Conservation (phyloP, 2,113 vertebrate genomes). For the Triplophysa tibetana region DNA sequence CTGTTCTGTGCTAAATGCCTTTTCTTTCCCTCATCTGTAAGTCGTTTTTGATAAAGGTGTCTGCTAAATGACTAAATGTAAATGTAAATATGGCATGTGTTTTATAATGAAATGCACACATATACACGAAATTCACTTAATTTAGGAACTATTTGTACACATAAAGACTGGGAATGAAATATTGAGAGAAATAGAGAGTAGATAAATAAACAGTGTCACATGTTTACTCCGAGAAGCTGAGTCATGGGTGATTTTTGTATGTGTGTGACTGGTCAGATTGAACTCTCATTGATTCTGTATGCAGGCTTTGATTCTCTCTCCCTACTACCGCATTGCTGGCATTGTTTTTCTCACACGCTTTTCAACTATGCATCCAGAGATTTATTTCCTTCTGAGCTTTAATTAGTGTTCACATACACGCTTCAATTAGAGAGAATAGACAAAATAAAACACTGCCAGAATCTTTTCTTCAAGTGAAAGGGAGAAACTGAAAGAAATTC, state of each 20-base stretch:
- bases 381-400: constrained; percentile 30
- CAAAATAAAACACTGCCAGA: constrained; percentile 11
- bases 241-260: constrained; percentile 1
- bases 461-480: constrained; percentile 12
- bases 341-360: constrained; percentile 25
- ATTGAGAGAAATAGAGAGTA: background rate
- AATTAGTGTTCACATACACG: constrained; percentile 37
- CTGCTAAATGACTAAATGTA: no score
- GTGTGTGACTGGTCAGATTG: background rate
- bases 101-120: background rate
- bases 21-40: background rate
- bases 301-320: constrained; percentile 1
- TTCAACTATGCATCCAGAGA: constrained; percentile 23
- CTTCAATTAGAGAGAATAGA: constrained; percentile 36
- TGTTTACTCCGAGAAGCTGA: background rate
- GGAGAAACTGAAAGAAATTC: background rate
- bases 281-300: constrained; percentile 17
- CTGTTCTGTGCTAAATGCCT: background rate
- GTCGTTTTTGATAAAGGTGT: no score
- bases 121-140: constrained; percentile 9
- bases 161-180: background rate
- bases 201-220: background rate
- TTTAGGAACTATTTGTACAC: constrained; percentile 1
- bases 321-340: background rate
- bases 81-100: constrained; percentile 2